These are phyloP conservation scores for Epistrophella euchroma DNA, from an alignment of 2,888 invertebrate species.

Conservation along the genomic window DNA sequence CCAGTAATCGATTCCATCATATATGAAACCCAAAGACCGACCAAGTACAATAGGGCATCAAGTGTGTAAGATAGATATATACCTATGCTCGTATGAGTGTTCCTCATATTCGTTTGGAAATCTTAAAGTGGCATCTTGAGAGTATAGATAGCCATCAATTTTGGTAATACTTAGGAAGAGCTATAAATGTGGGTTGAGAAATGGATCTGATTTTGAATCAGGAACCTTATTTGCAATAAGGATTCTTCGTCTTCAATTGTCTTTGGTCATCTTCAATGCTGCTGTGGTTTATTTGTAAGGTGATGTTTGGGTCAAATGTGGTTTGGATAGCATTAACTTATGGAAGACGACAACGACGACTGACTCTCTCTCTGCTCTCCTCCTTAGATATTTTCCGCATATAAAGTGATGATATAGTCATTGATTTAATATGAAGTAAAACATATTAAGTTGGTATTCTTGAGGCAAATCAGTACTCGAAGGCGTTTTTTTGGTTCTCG, in stretches of 20 bases:
- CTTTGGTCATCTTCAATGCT: slow-evolving; percentile 33
- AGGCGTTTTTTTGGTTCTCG: neutral
- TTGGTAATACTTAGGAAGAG: slow-evolving; percentile 25
- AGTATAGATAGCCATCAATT: slow-evolving; percentile 58
- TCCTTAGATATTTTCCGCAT: neutral
- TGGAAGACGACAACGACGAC: neutral
- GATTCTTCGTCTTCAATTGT: slow-evolving; percentile 58
- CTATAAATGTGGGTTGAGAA: slow-evolving; percentile 22
- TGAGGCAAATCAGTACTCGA: slow-evolving; percentile 16
- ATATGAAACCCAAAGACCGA: neutral
- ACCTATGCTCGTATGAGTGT: slow-evolving; percentile 7
- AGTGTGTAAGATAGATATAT: neutral
- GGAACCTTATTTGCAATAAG: slow-evolving; percentile 64
- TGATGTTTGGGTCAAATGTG: slow-evolving; percentile 51
- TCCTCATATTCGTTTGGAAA: slow-evolving; percentile 43
- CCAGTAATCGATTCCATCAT: slow-evolving; percentile 29
- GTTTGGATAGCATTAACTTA: slow-evolving; percentile 41
- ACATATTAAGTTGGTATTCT: slow-evolving; percentile 25
- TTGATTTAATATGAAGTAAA: slow-evolving; percentile 52
- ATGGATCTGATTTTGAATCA: slow-evolving; percentile 58
- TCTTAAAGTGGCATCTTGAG: slow-evolving; percentile 57
- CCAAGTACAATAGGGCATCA: slow-evolving; percentile 1
- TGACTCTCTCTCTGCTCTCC: neutral
- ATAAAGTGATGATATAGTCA: slow-evolving; percentile 32
- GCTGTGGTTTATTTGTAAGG: slow-evolving; percentile 43